Percentiles rank a stretch among this genome's conserved stretches.
These are phyloP conservation scores for Pseudorhombus dupliciocellatus DNA, from an alignment of 2,113 vertebrate species.

Conservation along the genomic window DNA sequence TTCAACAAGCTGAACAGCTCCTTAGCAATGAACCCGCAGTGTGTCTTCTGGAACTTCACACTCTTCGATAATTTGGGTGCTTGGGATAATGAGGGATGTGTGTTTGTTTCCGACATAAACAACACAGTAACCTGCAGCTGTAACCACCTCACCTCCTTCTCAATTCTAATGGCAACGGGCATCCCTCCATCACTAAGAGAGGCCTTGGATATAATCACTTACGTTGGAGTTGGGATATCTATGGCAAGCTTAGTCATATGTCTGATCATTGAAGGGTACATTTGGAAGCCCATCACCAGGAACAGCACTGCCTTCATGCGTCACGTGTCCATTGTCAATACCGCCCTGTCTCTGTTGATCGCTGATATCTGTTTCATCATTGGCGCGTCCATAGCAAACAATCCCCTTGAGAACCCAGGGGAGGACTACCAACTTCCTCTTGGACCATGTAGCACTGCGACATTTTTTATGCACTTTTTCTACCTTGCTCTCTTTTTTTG, in stretches of 20 bases:
- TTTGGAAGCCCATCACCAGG: constrained; percentile 83
- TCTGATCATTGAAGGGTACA: constrained; percentile 80
- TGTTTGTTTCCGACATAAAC: neutral
- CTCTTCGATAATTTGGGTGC: constrained; percentile 45
- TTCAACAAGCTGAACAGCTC: constrained; percentile 78
- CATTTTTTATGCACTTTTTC: constrained; percentile 90
- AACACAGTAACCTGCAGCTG: constrained; percentile 80
- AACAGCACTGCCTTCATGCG: constrained; percentile 87
- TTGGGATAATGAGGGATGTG: constrained; percentile 81
- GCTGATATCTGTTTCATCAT: constrained; percentile 89
- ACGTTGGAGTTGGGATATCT: constrained; percentile 84
- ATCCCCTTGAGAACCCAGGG: constrained; percentile 42
- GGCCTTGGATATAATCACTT: constrained; percentile 70
- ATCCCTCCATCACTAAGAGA: rapidly evolving
- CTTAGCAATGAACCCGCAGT: constrained; percentile 61
- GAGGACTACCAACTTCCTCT: constrained; percentile 8
- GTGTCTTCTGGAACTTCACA: constrained; percentile 85
- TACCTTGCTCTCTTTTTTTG: constrained; percentile 92
- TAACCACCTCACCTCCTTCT: constrained; percentile 86
- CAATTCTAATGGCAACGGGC: constrained; percentile 84
- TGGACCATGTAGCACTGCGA: constrained; percentile 80
- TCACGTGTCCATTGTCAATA: constrained; percentile 88
- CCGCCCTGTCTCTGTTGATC: constrained; percentile 81
- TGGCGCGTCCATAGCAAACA: constrained; percentile 56
- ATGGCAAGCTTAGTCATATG: constrained; percentile 85